phyloP scores from a whole-genome alignment of 1,140 invertebrate genomes.

The Hydropsyche tenuis region DNA sequence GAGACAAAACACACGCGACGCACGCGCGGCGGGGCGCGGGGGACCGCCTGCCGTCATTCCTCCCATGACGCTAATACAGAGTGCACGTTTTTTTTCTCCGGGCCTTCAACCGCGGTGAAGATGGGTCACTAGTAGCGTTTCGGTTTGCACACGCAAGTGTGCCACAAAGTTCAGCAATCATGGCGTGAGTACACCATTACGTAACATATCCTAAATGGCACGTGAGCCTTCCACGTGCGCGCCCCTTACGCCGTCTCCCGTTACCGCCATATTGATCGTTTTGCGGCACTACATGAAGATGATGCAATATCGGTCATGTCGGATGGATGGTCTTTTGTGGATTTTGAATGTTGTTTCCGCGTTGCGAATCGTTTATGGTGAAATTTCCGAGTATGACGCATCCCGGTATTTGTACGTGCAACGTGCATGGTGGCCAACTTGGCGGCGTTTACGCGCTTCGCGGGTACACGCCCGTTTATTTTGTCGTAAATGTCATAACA shows the following conservation, averaged over 20 bases:
- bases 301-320: constrained; percentile 20
- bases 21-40: background rate
- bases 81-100: constrained; percentile 37
- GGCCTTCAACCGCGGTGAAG: constrained; percentile 31
- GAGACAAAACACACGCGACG: background rate
- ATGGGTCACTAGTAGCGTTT: constrained; percentile 47
- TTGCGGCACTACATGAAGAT: background rate
- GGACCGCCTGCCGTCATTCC: constrained; percentile 33
- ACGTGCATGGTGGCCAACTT: no score
- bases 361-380: no score
- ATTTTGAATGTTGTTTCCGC: background rate
- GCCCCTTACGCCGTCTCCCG: background rate
- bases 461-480: no score
- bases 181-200: constrained; percentile 43
- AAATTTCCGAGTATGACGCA: no score
- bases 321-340: background rate
- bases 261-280: constrained; percentile 17
- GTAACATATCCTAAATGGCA: background rate
- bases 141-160: constrained; percentile 45
- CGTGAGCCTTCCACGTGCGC: background rate
- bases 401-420: no score
- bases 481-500: no score
- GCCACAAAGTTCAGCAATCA: constrained; percentile 41
- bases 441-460: no score
- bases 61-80: constrained; percentile 40